These are phyloP conservation scores for Triops longicaudatus DNA, from an alignment of 1,140 invertebrate species.

Conservation along the genomic window DNA sequence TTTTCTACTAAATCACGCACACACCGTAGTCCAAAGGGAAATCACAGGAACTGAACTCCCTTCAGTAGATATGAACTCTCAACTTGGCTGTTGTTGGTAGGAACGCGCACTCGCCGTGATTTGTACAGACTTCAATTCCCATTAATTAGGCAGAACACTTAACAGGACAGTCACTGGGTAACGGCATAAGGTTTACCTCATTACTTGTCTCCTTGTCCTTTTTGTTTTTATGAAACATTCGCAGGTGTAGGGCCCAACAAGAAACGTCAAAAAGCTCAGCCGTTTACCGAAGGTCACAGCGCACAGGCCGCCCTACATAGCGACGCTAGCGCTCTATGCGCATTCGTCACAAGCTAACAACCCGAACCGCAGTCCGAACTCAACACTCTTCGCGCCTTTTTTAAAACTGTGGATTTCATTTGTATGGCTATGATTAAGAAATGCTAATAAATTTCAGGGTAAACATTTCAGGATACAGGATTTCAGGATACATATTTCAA, in stretches of 20 bases:
- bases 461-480: no score
- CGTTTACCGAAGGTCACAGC: conserved; percentile 5
- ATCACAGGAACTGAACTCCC: conserved; percentile 11
- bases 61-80: not conserved
- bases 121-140: conserved; percentile 1
- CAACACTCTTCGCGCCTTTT: not conserved
- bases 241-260: not conserved
- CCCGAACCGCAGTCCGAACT: not conserved
- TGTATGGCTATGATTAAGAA: no score
- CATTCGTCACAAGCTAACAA: not conserved
- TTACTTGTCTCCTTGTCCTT: conserved; percentile 5
- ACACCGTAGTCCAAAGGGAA: not conserved
- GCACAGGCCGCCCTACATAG: not conserved
- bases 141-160: not conserved
- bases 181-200: not conserved
- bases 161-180: not conserved
- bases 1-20: not conserved
- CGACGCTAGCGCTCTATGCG: not conserved
- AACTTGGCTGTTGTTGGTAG: conserved; percentile 4
- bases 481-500: no score
- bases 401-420: not conserved
- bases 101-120: conserved; percentile 13
- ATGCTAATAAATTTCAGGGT: no score
- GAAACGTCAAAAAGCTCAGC: conserved; percentile 14
- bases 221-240: not conserved